Base-by-base conservation (phyloP, 2,113 vertebrate genomes). In the Gobiocypris rarus region DNA sequence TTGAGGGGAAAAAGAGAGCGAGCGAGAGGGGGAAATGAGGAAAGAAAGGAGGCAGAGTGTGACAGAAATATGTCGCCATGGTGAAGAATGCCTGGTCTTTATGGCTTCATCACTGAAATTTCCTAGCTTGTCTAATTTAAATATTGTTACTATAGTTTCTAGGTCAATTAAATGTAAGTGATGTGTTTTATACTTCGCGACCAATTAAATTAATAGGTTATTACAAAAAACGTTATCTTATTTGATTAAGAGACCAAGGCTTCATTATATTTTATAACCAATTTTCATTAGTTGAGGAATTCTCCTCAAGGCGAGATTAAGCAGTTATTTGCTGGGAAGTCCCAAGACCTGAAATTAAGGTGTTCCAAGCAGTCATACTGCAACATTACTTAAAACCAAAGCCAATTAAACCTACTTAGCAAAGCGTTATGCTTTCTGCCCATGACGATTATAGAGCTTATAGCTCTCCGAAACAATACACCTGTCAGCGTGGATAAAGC, bases 171-270 rank as follows among this genome's bases (percentile, higher is more conserved):
- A 97, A 97, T 96, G 96, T 96, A 96, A 98, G 95, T 94, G 96
- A 97, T 96, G 95, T 96, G 96, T 96, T 97, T 96, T 97, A 97
- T 98, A 96, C 96, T 97, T 99, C 95, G 93, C 95, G 95, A 97
- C 96, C 97, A 99, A 98, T 99, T 98, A 97, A 97, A 99, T 97
- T 96, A 99, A 98, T 98, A 98, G 97, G 96, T 97, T 98, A 98
- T 98, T 96, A 96, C 92, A 87, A 84, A 94, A 96, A 93, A 94
- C 90, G 94, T 95, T 96, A 95, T 96, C 96, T 96, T 96, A 97
- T 98, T 98, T 97, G 96, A 98, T 98, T 98, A 97, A 96, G 96
- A 95, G 96, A 95, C 95, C 95, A 95, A 94, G 95, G 95, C 96
- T 97, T 97, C 96, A 96, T 97, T 98, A 97, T 97, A 96, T 97